Percentiles rank a stretch among this genome's conserved stretches.
Conservation (phyloP, 2,888 invertebrate species). For the Apodemia zela region DNA sequence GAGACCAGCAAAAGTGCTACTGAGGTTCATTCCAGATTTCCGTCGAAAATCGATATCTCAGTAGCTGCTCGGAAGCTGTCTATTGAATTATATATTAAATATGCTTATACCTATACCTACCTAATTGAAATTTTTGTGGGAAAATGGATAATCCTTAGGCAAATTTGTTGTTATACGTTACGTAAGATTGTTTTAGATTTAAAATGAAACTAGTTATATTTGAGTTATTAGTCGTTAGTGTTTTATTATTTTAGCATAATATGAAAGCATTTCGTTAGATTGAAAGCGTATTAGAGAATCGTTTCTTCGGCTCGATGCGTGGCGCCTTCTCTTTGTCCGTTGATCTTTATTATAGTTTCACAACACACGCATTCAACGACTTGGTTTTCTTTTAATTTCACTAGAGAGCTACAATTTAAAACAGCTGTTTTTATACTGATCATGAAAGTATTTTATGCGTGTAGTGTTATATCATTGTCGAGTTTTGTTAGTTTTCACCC, state of each 20-base stretch:
- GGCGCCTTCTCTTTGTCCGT: conserved; percentile 31
- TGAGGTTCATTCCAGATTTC: too few species aligned
- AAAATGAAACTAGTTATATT: not conserved
- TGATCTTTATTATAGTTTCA: conserved; percentile 30
- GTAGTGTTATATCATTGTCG: not conserved
- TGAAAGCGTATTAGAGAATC: conserved; percentile 30
- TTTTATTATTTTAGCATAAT: not conserved
- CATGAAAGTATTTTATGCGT: conserved; percentile 2
- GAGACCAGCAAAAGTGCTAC: too few species aligned
- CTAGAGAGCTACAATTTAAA: conserved; percentile 16
- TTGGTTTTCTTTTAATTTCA: conserved; percentile 26
- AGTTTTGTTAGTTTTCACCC: not conserved
- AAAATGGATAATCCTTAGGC: too few species aligned
- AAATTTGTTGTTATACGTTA: too few species aligned
- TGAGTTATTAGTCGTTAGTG: not conserved
- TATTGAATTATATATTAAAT: too few species aligned
- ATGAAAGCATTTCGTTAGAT: conserved; percentile 15
- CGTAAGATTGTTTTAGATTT: not conserved
- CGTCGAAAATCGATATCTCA: too few species aligned
- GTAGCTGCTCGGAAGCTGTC: too few species aligned
- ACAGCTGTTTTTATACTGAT: conserved; percentile 2
- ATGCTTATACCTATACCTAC: too few species aligned
- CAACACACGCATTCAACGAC: conserved; percentile 25
- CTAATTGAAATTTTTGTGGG: too few species aligned
- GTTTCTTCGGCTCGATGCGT: conserved; percentile 32